A percentile compares a stretch with the other conserved stretches of the same genome.
Evolutionary conservation across 2,113 vertebrate species (phyloP).

Genomic region (Sylvilagus bachmani): DNA sequence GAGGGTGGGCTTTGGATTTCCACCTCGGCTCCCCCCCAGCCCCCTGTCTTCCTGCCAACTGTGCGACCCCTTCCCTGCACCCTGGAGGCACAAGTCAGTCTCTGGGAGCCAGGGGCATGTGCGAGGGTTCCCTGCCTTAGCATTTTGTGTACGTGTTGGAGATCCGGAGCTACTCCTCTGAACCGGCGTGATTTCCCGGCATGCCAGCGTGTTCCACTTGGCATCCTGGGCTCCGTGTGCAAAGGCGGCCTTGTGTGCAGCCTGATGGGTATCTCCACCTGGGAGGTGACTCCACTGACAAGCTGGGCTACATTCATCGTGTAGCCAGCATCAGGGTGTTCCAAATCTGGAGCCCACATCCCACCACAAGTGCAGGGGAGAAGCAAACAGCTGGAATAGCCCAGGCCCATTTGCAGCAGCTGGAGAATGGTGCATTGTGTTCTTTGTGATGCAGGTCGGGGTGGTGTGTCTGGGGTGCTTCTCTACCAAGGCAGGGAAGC

Average conservation of each 20-base stretch:
- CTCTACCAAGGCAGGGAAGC: neutral
- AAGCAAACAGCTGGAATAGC: neutral
- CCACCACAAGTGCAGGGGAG: neutral
- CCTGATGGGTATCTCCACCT: neutral
- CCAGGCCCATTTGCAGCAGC: neutral
- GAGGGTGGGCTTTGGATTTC: rapidly evolving
- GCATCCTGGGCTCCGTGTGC: neutral
- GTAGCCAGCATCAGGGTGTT: neutral
- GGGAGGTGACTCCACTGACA: neutral
- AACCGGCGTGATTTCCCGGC: no score
- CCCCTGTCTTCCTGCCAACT: rapidly evolving
- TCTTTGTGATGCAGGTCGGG: neutral
- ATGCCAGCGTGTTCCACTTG: neutral
- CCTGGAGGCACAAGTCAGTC: neutral
- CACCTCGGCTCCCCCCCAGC: rapidly evolving
- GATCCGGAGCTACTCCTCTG: no score
- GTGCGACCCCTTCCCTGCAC: rapidly evolving
- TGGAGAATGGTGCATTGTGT: neutral
- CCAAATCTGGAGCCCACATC: no score
- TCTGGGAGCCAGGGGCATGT: neutral
- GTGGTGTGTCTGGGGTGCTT: neutral
- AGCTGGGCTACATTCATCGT: neutral
- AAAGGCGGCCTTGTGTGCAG: neutral
- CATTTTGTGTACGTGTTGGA: neutral
- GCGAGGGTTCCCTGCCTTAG: neutral